phyloP scores from a whole-genome alignment of 2,888 invertebrate species.

The Lepidochitona cinerea region DNA sequence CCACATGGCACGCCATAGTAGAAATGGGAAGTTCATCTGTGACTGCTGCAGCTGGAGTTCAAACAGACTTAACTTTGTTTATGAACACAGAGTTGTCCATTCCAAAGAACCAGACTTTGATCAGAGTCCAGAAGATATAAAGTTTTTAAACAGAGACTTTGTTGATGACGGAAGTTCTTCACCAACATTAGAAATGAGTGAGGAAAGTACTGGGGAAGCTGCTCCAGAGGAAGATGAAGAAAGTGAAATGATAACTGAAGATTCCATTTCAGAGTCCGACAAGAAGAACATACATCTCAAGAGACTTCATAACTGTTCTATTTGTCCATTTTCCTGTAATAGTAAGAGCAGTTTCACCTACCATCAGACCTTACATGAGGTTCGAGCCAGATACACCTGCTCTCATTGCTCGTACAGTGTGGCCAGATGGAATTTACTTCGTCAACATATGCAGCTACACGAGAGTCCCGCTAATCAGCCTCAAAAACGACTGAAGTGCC shows the following conservation, averaged over 20 bases:
- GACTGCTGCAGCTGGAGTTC: constrained; percentile 65
- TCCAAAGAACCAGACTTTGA: constrained; percentile 41
- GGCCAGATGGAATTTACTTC: constrained; percentile 14
- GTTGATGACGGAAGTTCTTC: constrained; percentile 39
- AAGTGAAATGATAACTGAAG: not conserved
- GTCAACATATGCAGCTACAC: constrained; percentile 18
- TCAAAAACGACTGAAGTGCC: constrained; percentile 34
- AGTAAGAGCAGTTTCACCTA: constrained; percentile 35
- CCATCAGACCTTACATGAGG: constrained; percentile 33
- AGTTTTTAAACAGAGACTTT: constrained; percentile 54
- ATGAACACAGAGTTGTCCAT: constrained; percentile 60
- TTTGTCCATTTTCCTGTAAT: constrained; percentile 42
- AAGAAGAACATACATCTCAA: not conserved
- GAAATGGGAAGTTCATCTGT: constrained; percentile 52
- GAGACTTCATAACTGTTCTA: constrained; percentile 34
- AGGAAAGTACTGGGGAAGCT: not conserved
- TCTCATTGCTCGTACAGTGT: constrained; percentile 20
- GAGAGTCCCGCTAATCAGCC: constrained; percentile 20
- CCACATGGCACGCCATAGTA: constrained; percentile 58
- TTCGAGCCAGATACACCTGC: constrained; percentile 25
- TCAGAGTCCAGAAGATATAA: constrained; percentile 46
- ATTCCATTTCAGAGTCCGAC: not conserved
- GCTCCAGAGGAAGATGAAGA: not conserved
- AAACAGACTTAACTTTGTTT: constrained; percentile 53
- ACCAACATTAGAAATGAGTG: not conserved